Percentiles rank a stretch among this genome's conserved stretches.
Conservation (phyloP, 2,888 invertebrate species). For the Drosophila atripex region DNA sequence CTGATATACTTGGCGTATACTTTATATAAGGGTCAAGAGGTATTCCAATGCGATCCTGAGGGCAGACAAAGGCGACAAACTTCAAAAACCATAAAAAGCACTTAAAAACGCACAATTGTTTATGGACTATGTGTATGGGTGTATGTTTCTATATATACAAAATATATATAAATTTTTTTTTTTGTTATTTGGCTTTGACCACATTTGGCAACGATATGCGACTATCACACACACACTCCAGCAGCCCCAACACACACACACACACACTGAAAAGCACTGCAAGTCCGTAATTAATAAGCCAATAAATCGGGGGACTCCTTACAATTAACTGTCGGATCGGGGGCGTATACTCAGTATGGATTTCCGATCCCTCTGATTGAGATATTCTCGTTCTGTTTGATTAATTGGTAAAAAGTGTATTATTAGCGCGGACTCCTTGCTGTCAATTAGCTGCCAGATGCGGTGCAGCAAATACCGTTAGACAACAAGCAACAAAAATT, state of each 20-base stretch:
- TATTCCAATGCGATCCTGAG: slow-evolving; percentile 15
- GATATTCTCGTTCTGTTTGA: slow-evolving; percentile 9
- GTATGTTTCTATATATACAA: slow-evolving; percentile 15
- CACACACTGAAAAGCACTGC: slow-evolving; percentile 37
- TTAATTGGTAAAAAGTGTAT: slow-evolving; percentile 34
- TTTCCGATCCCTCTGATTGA: slow-evolving; percentile 15
- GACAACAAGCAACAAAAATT: slow-evolving; percentile 40
- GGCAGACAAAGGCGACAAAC: slow-evolving; percentile 49
- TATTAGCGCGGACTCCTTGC: slow-evolving; percentile 54
- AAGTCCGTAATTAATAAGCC: slow-evolving; percentile 55
- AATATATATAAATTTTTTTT: slow-evolving; percentile 45
- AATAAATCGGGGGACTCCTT: slow-evolving; percentile 63
- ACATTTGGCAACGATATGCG: slow-evolving; percentile 78
- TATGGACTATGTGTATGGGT: slow-evolving; percentile 7
- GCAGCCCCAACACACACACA: slow-evolving; percentile 35
- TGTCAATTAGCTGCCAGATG: slow-evolving; percentile 53
- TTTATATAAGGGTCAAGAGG: slow-evolving; percentile 7
- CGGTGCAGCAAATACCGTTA: slow-evolving; percentile 60
- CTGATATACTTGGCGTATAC: slow-evolving; percentile 33
- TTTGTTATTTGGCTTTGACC: slow-evolving; percentile 76
- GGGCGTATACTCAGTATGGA: slow-evolving; percentile 33
- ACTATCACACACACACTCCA: slow-evolving; percentile 48
- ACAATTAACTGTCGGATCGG: slow-evolving; percentile 56
- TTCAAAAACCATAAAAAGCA: slow-evolving; percentile 72
- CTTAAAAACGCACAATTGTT: slow-evolving; percentile 58